These are phyloP conservation scores for Galemys pyrenaicus DNA, from an alignment of 2,113 vertebrate species.

Conservation along the genomic window DNA sequence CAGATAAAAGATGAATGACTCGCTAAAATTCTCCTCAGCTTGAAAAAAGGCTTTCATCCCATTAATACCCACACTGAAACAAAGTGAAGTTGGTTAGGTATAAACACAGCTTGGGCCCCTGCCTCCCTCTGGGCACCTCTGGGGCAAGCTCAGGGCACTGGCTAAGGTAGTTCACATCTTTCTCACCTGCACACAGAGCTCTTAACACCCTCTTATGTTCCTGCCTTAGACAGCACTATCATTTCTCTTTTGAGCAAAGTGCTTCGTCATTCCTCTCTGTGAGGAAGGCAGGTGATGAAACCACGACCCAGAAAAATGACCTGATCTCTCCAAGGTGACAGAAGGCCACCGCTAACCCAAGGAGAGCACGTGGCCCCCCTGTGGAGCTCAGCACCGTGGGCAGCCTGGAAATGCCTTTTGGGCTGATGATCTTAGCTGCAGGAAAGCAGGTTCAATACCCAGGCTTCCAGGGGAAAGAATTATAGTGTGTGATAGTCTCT, in stretches of 20 bases:
- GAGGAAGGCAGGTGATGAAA: conserved; percentile 18
- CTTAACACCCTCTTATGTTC: neutral
- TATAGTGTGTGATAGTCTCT: neutral
- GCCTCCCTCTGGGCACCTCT: neutral
- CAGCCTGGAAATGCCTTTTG: neutral
- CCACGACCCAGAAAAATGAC: neutral
- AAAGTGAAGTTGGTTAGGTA: neutral
- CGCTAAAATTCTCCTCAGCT: neutral
- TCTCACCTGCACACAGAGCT: neutral
- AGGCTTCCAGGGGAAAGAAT: neutral
- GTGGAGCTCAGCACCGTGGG: rapidly evolving
- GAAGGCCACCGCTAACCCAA: neutral
- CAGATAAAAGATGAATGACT: neutral
- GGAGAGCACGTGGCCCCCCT: rapidly evolving
- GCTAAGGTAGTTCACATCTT: neutral
- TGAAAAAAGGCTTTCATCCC: neutral
- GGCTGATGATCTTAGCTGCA: neutral
- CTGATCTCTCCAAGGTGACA: neutral
- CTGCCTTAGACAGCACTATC: neutral
- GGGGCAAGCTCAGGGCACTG: neutral
- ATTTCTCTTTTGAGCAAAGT: conserved; percentile 18
- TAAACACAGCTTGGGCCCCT: neutral
- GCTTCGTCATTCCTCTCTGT: conserved; percentile 51
- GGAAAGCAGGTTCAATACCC: neutral
- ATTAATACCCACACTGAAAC: neutral